These are phyloP conservation scores for Electrophaes corylata DNA, from an alignment of 2,888 invertebrate genomes.

Conservation along the genomic window DNA sequence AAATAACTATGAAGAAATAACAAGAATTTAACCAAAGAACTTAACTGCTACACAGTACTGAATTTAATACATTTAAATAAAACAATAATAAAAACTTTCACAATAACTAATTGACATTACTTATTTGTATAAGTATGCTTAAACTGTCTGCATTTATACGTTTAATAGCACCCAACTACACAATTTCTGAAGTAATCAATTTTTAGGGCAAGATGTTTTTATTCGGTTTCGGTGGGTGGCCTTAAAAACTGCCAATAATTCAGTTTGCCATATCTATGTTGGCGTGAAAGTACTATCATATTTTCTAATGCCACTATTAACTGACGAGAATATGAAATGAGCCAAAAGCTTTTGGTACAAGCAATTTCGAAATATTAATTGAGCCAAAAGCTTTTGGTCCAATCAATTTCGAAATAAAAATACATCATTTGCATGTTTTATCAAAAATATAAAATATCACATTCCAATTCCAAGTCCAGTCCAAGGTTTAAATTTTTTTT, in stretches of 20 bases:
- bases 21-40: slow-evolving; percentile 29
- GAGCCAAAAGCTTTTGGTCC: too few species aligned
- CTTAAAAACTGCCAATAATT: neutral
- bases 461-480: slow-evolving; percentile 32
- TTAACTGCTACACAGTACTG: slow-evolving; percentile 11
- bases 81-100: neutral
- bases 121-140: neutral
- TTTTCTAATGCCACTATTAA: too few species aligned
- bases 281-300: too few species aligned
- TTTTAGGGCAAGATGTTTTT: neutral
- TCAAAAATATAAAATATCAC: slow-evolving; percentile 49
- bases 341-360: too few species aligned
- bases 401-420: neutral
- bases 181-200: neutral
- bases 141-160: neutral
- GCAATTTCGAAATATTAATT: too few species aligned
- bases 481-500: slow-evolving; percentile 15
- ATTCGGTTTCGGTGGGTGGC: slow-evolving; percentile 24
- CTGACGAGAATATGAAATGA: too few species aligned
- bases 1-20: slow-evolving; percentile 26
- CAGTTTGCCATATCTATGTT: too few species aligned
- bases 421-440: slow-evolving; percentile 25
- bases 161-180: slow-evolving; percentile 17
- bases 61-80: slow-evolving; percentile 7
- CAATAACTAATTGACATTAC: slow-evolving; percentile 22